Percentiles rank a stretch among this genome's conserved stretches.
phyloP scores from a whole-genome alignment of 2,113 vertebrate genomes.

The Crotalus horridus region DNA sequence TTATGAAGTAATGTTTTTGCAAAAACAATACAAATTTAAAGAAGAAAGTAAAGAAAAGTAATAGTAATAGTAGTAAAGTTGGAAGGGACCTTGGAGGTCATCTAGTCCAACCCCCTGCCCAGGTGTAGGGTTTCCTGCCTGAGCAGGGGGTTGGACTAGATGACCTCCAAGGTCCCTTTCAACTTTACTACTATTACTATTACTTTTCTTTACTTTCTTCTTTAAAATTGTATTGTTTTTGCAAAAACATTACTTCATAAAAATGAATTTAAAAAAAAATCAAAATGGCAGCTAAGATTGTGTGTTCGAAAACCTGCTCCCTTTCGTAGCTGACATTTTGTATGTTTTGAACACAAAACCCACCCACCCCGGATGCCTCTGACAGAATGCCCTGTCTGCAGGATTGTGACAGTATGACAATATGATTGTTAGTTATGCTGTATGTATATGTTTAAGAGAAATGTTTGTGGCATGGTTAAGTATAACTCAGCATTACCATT shows the following conservation, averaged over 20 bases:
- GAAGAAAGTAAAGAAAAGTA: too few species aligned
- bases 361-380: not conserved
- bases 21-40: too few species aligned
- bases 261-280: not conserved
- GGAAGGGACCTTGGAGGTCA: too few species aligned
- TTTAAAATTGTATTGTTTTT: not conserved
- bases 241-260: not conserved
- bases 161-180: too few species aligned
- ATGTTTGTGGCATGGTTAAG: not conserved
- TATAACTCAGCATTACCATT: not conserved
- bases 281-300: not conserved
- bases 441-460: not conserved
- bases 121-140: too few species aligned
- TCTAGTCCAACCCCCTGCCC: too few species aligned
- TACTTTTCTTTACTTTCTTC: not conserved
- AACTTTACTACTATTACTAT: too few species aligned
- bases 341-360: not conserved
- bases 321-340: not conserved
- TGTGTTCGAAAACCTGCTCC: not conserved
- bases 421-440: not conserved
- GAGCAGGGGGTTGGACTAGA: too few species aligned
- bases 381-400: not conserved
- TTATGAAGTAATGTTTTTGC: too few species aligned
- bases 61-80: too few species aligned
- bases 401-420: not conserved